Evolutionary conservation across 1,140 invertebrate genomes (phyloP).

Genomic region (Drosophila lini): DNA sequence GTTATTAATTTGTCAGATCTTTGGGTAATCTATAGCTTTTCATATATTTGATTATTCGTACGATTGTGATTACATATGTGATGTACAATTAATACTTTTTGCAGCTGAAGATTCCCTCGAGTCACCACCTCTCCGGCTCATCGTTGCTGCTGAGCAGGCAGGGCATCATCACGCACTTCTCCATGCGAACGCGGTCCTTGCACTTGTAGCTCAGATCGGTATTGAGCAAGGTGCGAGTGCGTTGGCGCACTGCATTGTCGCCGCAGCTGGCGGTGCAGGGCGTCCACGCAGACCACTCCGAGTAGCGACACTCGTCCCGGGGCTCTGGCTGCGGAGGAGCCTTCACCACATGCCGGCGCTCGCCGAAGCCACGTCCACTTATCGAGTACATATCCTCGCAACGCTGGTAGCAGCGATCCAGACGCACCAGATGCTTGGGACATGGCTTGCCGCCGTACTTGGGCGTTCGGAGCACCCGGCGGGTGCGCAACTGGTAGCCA

Average conservation of each 20-base stretch:
- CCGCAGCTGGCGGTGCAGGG: slow-evolving; percentile 88
- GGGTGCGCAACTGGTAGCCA: slow-evolving; percentile 85
- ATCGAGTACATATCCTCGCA: slow-evolving; percentile 81
- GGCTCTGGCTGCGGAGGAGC: slow-evolving; percentile 31
- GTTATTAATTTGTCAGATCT: not conserved
- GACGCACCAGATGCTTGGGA: slow-evolving; percentile 86
- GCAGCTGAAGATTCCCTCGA: not conserved
- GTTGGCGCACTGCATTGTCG: slow-evolving; percentile 72
- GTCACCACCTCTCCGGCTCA: slow-evolving; percentile 65
- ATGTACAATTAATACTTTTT: slow-evolving; percentile 32
- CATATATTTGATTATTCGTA: slow-evolving; percentile 24
- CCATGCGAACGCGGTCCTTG: slow-evolving; percentile 79
- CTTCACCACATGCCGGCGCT: slow-evolving; percentile 55
- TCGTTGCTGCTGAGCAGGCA: slow-evolving; percentile 75
- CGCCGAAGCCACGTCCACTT: slow-evolving; percentile 41
- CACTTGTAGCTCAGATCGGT: slow-evolving; percentile 79
- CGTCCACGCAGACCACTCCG: slow-evolving; percentile 88
- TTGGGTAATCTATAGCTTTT: not conserved
- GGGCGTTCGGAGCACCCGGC: slow-evolving; percentile 85
- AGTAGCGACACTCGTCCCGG: slow-evolving; percentile 86
- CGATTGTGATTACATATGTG: slow-evolving; percentile 34
- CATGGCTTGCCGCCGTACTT: slow-evolving; percentile 89
- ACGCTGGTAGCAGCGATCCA: slow-evolving; percentile 77
- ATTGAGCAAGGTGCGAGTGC: slow-evolving; percentile 75
- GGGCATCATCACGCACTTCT: slow-evolving; percentile 80